A percentile compares a stretch with the other conserved stretches of the same genome.
These are phyloP conservation scores for Ophiodon elongatus DNA, from an alignment of 2,113 vertebrate genomes.

Conservation along the genomic window DNA sequence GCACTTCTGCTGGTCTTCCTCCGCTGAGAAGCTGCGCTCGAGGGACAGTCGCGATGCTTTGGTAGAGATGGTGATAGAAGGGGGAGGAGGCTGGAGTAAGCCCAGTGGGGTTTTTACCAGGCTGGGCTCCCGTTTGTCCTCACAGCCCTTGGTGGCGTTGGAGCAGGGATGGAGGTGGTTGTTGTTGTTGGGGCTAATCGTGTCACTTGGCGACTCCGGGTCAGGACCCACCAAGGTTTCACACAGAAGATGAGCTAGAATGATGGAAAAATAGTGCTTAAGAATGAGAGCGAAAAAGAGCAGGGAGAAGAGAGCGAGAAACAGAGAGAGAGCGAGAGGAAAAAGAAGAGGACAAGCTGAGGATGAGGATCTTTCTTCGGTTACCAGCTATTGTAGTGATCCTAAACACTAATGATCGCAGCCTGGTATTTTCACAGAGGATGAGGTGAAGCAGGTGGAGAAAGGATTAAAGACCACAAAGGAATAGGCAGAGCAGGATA, in stretches of 20 bases:
- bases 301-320: neutral
- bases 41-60: conserved; percentile 77
- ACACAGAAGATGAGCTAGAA: conserved; percentile 92
- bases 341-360: conserved; percentile 18
- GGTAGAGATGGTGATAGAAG: conserved; percentile 79
- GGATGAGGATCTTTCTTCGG: conserved; percentile 33
- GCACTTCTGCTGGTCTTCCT: conserved; percentile 85
- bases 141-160: conserved; percentile 49
- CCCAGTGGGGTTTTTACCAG: conserved; percentile 69
- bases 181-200: conserved; percentile 69
- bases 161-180: conserved; percentile 66
- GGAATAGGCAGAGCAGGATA: conserved; percentile 43
- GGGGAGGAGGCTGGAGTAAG: conserved; percentile 68
- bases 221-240: conserved; percentile 92
- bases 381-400: conserved; percentile 46
- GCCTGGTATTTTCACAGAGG: conserved; percentile 52
- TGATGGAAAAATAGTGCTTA: conserved; percentile 17
- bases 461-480: conserved; percentile 44
- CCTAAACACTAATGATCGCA: conserved; percentile 38
- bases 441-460: conserved; percentile 49
- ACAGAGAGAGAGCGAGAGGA: neutral
- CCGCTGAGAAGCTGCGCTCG: conserved; percentile 91
- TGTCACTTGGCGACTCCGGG: conserved; percentile 87
- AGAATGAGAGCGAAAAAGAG: conserved; percentile 8
- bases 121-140: conserved; percentile 53